Evolutionary conservation across 2,888 invertebrate species (phyloP).

Genomic region (Zhengitettix transpicula): DNA sequence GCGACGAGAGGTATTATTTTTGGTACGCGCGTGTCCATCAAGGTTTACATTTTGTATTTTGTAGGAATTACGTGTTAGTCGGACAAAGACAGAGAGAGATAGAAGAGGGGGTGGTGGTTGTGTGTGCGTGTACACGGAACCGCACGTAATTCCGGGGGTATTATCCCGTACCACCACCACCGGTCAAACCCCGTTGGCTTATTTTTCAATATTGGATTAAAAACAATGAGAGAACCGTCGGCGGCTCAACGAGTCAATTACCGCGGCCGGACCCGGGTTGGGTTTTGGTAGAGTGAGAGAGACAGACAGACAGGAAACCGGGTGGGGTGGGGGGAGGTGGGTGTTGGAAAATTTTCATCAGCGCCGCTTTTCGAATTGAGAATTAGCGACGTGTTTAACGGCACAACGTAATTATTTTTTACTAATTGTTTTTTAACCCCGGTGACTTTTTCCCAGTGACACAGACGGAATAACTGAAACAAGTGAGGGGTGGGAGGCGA

Average conservation of each 20-base stretch:
- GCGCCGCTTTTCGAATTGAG: constrained; percentile 5
- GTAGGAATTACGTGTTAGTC: constrained; percentile 1
- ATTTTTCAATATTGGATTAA: constrained; percentile 11
- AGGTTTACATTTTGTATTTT: constrained; percentile 5
- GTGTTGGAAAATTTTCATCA: not conserved
- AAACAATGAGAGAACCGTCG: not conserved
- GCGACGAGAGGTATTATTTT: not conserved
- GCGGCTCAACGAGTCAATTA: constrained; percentile 2
- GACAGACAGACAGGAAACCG: too few species aligned
- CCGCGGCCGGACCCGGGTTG: too few species aligned
- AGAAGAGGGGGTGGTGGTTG: not conserved
- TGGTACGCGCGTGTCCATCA: not conserved
- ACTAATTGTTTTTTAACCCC: too few species aligned
- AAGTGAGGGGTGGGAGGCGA: too few species aligned
- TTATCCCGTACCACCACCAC: constrained; percentile 1
- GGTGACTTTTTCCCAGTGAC: too few species aligned
- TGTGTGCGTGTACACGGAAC: constrained; percentile 1
- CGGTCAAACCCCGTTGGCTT: constrained; percentile 8
- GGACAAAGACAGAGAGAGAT: not conserved
- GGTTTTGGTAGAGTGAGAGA: too few species aligned
- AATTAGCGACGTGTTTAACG: constrained; percentile 9
- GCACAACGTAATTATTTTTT: too few species aligned
- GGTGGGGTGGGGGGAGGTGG: too few species aligned
- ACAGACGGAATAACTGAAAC: too few species aligned
- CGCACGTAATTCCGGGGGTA: constrained; percentile 9